phyloP scores from a whole-genome alignment of 1,140 invertebrate species.

The Rhagoletis pomonella region DNA sequence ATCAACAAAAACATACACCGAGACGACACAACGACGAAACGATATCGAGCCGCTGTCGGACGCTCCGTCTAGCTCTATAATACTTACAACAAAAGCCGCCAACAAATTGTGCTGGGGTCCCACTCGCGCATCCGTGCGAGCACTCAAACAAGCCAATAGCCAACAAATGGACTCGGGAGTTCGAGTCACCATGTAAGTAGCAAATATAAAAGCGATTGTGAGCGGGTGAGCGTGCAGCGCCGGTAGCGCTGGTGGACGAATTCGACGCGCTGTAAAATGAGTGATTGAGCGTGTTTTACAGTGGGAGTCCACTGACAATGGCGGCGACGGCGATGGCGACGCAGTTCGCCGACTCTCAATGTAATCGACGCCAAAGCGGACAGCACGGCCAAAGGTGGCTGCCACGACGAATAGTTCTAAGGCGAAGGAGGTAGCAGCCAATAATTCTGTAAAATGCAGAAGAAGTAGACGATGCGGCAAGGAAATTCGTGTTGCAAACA shows the following conservation, averaged over 20 bases:
- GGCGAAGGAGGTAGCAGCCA: neutral
- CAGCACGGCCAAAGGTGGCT: neutral
- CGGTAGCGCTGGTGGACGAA: neutral
- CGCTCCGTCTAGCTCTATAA: constrained; percentile 52
- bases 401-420: neutral
- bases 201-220: neutral
- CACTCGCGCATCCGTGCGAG: constrained; percentile 40
- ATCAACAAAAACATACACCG: constrained; percentile 50
- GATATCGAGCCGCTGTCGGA: constrained; percentile 42
- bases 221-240: neutral
- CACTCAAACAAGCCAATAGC: constrained; percentile 16
- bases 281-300: constrained; percentile 25
- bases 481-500: constrained; percentile 27
- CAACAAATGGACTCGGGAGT: constrained; percentile 43
- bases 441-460: neutral
- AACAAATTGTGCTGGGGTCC: constrained; percentile 36
- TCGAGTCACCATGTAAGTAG: neutral
- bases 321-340: neutral
- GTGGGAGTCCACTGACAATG: neutral
- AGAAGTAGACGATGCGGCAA: constrained; percentile 5
- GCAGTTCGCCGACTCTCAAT: neutral
- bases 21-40: constrained; percentile 44
- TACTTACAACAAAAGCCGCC: constrained; percentile 46
- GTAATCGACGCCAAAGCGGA: neutral
- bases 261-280: constrained; percentile 6